phyloP scores from a whole-genome alignment of 2,113 vertebrate species.

The Psephotus haematonotus region DNA sequence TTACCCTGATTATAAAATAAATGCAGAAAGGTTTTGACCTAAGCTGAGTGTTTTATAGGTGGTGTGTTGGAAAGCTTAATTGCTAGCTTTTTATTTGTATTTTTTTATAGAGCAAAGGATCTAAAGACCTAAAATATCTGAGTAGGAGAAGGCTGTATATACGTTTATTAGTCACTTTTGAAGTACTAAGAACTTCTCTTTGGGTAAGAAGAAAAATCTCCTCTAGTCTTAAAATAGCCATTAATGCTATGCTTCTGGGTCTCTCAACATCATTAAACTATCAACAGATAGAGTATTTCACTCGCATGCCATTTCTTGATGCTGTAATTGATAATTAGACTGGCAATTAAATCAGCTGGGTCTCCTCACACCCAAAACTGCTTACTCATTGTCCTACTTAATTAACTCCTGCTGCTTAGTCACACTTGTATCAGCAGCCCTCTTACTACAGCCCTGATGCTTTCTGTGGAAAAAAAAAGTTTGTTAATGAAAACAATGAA shows the following conservation, averaged over 20 bases:
- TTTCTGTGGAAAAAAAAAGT: neutral
- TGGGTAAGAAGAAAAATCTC: neutral
- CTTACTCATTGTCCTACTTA: conserved; percentile 59
- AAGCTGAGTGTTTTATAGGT: neutral
- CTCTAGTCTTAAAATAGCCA: neutral
- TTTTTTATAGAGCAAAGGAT: neutral
- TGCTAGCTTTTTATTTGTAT: neutral
- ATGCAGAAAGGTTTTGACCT: neutral
- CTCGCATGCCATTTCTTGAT: neutral
- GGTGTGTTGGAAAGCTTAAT: neutral
- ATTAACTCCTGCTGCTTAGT: conserved; percentile 24
- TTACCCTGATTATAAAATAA: neutral
- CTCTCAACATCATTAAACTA: neutral
- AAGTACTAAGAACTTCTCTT: neutral
- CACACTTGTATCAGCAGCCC: neutral
- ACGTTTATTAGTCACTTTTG: neutral
- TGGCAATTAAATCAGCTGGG: conserved; percentile 25
- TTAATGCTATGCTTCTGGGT: neutral
- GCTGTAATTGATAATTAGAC: conserved; percentile 32
- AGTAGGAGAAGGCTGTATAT: neutral
- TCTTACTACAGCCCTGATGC: neutral
- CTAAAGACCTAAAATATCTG: neutral
- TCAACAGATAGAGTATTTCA: neutral
- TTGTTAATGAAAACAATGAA: conserved; percentile 14
- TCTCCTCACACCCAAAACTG: neutral